Evolutionary conservation across 2,113 vertebrate genomes (phyloP).

Genomic region (Rhinopithecus roxellana): DNA sequence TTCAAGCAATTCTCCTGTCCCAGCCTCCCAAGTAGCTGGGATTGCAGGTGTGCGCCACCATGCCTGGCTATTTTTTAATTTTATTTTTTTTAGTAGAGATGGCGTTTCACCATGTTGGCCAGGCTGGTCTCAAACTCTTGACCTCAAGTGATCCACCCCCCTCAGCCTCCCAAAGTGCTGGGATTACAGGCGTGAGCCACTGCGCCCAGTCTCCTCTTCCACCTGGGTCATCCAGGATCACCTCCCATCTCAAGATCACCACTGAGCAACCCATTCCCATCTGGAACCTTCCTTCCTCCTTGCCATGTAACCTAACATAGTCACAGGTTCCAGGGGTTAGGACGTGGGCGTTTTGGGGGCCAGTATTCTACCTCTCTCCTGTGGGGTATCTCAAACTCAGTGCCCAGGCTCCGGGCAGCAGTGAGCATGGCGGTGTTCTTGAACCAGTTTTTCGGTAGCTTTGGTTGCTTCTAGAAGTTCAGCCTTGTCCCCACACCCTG

Average conservation of each 20-base stretch:
- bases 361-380: neutral
- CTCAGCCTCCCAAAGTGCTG: neutral
- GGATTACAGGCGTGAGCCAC: neutral
- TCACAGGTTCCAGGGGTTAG: neutral
- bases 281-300: neutral
- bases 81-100: neutral
- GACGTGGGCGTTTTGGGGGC: neutral
- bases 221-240: neutral
- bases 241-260: neutral
- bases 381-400: neutral
- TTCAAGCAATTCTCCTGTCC: neutral
- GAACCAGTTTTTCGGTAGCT: neutral
- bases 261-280: neutral
- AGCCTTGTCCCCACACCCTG: neutral
- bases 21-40: neutral
- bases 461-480: neutral
- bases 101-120: neutral
- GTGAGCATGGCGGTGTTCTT: neutral
- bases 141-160: neutral
- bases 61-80: neutral
- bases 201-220: neutral
- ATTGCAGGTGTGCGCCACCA: neutral
- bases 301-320: neutral
- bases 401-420: neutral
- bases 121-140: neutral